Evolutionary conservation across 2,113 vertebrate genomes (phyloP), one percentile per base, ranked within the genome.

Genomic region (Asarcornis scutulata): DNA sequence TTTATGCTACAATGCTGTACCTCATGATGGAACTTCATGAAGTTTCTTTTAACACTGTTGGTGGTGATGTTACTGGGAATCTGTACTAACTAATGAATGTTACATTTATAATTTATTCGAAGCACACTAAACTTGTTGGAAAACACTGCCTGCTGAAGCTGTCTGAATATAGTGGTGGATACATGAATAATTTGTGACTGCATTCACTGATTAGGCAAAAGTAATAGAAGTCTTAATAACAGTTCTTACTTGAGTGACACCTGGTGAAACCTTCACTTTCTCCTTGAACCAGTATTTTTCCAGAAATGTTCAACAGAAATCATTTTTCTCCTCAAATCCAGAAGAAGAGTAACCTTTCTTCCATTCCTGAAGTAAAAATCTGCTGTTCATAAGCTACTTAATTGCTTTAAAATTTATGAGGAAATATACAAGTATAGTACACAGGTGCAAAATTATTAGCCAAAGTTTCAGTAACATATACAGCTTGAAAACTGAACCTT

Each of bases 101-200:
- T 88, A 55, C 62, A 86, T 95, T 84, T 94, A 94, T 93, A 82
- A 91, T 95, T 94, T 72, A 92, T 83, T 86, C 22, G 40, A 77
- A 73, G 55, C n/a, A 75, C 68, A 77, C 59, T 55, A 81, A 88
- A 59, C n/a, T 42, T 81, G 55, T 42, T 86, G 38, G 53, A 82
- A 68, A 80, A 90, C 8, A 63, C 64, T 48, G 18, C 32, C 21
- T 79, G 29, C 48, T 78, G 80, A 91, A 92, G 64, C 9, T 75
- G 56, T 64, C 71, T 86, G 75, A 74, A 60, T 83, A 20, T 31
- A 79, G 17, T 48, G 83, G 17, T 53, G 63, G 38, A 9, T 90
- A 67, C 48, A 88, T 93, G 20, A 95, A 90, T 94, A 89, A 94
- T 95, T 91, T 78, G 56, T 64, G 64, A 44, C 34, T 60, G 26